Evolutionary conservation across 2,113 vertebrate species (phyloP), one percentile per base, ranked within the genome.

Genomic region (Tonatia bakeri): DNA sequence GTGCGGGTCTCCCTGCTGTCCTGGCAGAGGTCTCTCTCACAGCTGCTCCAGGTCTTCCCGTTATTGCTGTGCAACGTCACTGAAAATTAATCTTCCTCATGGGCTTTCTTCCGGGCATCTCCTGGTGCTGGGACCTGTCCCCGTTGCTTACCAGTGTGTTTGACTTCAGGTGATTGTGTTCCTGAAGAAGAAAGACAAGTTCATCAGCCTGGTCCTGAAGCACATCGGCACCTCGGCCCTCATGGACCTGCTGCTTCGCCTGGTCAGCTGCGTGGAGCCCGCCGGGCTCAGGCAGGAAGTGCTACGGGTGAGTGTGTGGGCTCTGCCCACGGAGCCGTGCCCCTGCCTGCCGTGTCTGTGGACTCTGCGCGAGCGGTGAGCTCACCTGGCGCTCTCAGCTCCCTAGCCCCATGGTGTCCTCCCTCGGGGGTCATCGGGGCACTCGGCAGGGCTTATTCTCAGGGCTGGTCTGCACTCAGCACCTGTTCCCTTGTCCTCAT

Each of bases 261-360:
- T 99, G 36, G 99, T 99, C 98, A 99, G 99, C 98, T 99, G 99
- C 14, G 99, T 99, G 98, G 99, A 99, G 98, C 99, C 99, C 0
- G 98, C 98, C 0, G 97, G 98, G 3, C 98, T 99, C 28, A 99
- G 99, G 91, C 99, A 99, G 98, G 99, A 99, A 22, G 99, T 99
- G 47, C 98, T 99, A 3, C 99, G 98, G 7, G 99, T 99, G 98
- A 99, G 99, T 80, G 11, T 0, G 73, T 16, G 73, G n/a, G 56
- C 26, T 61, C 45, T 15, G 20, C 15, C 43, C 13, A 10, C 11
- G 0, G 17, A 38, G 36, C n/a, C 47, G 2, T 16, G 2, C 31
- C 54, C 69, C 20, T 19, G 10, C 16, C 22, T 7, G 26, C 3
- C 0, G 16, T 3, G 31, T 15, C 31, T 75, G 52, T 38, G 47